Conservation (phyloP, 2,797 vertebrate species). For the Karalla daura region DNA sequence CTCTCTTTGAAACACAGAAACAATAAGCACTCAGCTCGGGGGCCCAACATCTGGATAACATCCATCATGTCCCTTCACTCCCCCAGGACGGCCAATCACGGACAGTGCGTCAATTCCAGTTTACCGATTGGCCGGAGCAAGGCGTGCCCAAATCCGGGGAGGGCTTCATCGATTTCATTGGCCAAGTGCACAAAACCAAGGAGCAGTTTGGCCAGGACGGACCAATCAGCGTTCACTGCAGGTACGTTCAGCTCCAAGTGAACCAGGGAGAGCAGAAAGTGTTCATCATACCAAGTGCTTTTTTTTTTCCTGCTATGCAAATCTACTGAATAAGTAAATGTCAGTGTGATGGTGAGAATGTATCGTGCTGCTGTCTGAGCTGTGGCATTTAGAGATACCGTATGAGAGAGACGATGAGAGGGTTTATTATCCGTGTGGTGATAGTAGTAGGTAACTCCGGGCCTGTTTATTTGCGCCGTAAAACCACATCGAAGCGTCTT, state of each 20-base stretch:
- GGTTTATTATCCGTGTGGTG: no score
- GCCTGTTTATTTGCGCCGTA: no score
- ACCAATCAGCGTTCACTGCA: constrained; percentile 98
- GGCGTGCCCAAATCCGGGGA: constrained; percentile 98
- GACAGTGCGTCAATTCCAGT: constrained; percentile 99
- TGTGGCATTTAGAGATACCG: no score
- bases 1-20: constrained; percentile 32
- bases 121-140: constrained; percentile 98
- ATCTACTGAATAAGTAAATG: no score
- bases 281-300: background rate
- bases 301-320: no score
- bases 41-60: constrained; percentile 10
- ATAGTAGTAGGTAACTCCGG: no score
- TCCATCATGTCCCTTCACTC: background rate
- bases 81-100: constrained; percentile 94
- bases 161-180: constrained; percentile 98
- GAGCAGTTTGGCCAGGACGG: constrained; percentile 99
- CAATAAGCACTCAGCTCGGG: background rate
- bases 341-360: background rate
- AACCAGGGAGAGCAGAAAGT: no score
- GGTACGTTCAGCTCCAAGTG: no score
- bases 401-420: no score
- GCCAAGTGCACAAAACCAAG: constrained; percentile 99
- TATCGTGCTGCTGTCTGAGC: background rate
- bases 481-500: no score